Base-by-base conservation (phyloP, 2,888 invertebrate genomes). In the Pyrochroa serraticornis region DNA sequence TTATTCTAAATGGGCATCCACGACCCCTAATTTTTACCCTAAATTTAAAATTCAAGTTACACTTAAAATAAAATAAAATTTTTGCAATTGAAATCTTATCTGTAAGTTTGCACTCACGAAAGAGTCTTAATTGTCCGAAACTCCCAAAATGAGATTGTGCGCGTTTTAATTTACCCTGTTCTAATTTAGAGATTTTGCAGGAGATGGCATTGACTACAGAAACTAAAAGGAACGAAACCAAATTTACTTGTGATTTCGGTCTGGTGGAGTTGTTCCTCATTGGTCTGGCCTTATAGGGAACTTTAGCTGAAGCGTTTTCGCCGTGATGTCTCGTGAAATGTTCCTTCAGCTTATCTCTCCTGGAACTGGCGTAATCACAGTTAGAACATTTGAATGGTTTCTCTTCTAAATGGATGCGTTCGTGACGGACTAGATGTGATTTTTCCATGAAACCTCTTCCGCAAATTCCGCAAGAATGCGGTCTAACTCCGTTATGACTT, bases 361-460 rank as follows among this genome's bases (percentile, higher is more conserved):
- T 77, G 0, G 85, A 84, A 57, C 86, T 85, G 1, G 84, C 83
- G 71, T 88, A 88, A 62, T 86, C 85, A 75, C 88, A 88, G 60
- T 83, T 80, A 8, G 82, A 80, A 71, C 87, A 87, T 65, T 85
- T 85, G 75, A 85, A 86, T 0, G 87, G 85, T 66, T 86, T 85
- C 58, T 85, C 86, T 62, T 83, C 82, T 38, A 84, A 75, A 75
- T 89, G 89, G 47, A 87, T 86, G 37, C 86, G 77, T 71, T 87
- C 85, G 71, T 89, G 89, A 1, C 89, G 79, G 7, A 86, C 81
- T 54, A 89, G 75, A 75, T 88, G 88, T 33, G 85, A 85, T 67
- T 85, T 87, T 71, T 88, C 88, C 71, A 87, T 83, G 71, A 89
- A 89, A 8, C 84, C 84, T 42, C 86, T 80, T 0, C 84, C 84